Evolutionary conservation across 1,140 invertebrate genomes (phyloP), one percentile per base, ranked within the genome.

Genomic region (Drosophila ohnishii): DNA sequence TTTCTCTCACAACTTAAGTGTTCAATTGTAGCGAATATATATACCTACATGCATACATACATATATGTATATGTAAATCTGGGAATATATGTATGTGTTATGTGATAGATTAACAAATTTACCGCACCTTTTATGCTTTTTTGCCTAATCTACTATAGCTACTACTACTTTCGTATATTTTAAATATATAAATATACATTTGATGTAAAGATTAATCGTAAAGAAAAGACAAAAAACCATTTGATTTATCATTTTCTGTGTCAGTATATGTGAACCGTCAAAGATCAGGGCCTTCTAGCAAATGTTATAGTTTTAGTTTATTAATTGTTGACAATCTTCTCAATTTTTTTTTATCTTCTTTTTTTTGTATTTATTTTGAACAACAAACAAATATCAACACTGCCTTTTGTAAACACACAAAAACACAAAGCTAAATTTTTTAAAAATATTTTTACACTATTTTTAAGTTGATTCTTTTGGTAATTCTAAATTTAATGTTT

Each of bases 391-490:
- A 77, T 63, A 78, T 78, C 55, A 82, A 87, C 83, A 86, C 83
- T 87, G 83, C 83, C 83, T 88, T 87, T 88, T 88, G 80, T 62
- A 56, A 82, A 75, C 25, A 70, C 75, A 82, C 74, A 81, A 72
- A 80, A 30, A 60, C 11, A 66, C 42, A 78, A 76, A 61, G 50
- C 45, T 48, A 70, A 53, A 47, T 44, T 51, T 47, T 40, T 13
- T 25, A 7, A 22, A 22, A 37, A 22, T 37, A 55, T 16, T 3
- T 56, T 51, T 62, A 48, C 51, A 40, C 30, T 50, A 48, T 55
- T 50, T 50, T 77, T 45, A 74, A 67, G 77, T 79, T 79, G 60
- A 5, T 35, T 37, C 19, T 35, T 22, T 53, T 28, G 25, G 32
- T 53, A 53, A 53, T 59, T 56, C 53, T 67, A 55, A 34, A 53